A percentile compares a stretch with the other conserved stretches of the same genome.
Conservation (phyloP, 64 coral and sea anemone genomes). For the Platygyra sinensis region DNA sequence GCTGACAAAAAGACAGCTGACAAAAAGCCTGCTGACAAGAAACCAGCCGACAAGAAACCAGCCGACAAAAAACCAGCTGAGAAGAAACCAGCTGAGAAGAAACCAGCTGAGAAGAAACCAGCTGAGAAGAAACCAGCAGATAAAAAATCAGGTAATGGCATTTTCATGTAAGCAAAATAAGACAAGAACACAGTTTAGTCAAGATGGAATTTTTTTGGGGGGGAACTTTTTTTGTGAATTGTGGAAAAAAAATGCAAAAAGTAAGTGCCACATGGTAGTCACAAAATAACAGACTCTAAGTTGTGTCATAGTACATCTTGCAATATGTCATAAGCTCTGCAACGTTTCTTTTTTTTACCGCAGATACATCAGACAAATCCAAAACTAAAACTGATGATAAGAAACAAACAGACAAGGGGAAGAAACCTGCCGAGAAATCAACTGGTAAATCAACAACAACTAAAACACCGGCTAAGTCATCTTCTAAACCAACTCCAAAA, state of each 20-base stretch:
- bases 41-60: constrained; percentile 13
- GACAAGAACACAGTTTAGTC: not conserved
- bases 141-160: not conserved
- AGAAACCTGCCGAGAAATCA: constrained; percentile 56
- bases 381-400: constrained; percentile 57
- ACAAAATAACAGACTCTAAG: too few species aligned
- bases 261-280: too few species aligned
- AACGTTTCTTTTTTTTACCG: not conserved
- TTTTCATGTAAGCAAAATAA: not conserved
- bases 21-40: constrained; percentile 10
- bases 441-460: constrained; percentile 41
- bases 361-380: constrained; percentile 17
- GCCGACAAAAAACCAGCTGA: constrained; percentile 22
- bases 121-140: constrained; percentile 34
- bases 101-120: constrained; percentile 21
- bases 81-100: constrained; percentile 28
- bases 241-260: too few species aligned
- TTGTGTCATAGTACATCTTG: too few species aligned
- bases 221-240: too few species aligned
- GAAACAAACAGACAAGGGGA: constrained; percentile 51
- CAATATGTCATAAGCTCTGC: too few species aligned
- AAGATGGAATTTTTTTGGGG: not conserved
- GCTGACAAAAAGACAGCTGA: constrained; percentile 19
- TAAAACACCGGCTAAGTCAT: constrained; percentile 38
- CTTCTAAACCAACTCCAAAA: constrained; percentile 25